Base-by-base conservation (phyloP, 2,888 invertebrate species). In the Masnerella sp. region DNA sequence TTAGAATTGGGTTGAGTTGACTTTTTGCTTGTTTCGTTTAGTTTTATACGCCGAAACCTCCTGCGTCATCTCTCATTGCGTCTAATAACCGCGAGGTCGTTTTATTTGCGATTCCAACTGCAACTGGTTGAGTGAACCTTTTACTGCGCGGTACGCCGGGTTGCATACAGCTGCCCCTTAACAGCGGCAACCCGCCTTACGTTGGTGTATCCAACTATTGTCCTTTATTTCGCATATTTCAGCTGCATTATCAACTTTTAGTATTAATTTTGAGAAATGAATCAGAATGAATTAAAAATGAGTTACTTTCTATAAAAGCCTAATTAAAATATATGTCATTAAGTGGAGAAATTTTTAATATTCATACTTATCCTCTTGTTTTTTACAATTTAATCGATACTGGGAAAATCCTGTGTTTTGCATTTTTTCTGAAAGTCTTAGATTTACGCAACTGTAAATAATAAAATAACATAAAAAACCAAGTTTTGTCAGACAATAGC, bases 11-110 rank as follows among this genome's bases (percentile, higher is more conserved):
- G 22, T 56, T 72, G 25, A 42, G 47, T n/a, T 73, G 42, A 49
- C 14, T 64, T 74, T 71, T 51, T 20, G 15, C 1, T 65, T 36
- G n/a, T 28, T 64, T 11, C 28, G n/a, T n/a, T n/a, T n/a, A n/a
- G n/a, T 36, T 18, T 17, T 56, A 56, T 52, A 71, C 68, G 64
- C 71, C 75, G 71, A 75, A 32, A 67, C 71, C 36, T 67, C 71
- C 62, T 47, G 40, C 15, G 28, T 71, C 38, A 11, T 54, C 30
- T 25, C 9, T 56, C 14, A 8, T 20, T 12, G 45, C n/a, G 8
- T 28, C n/a, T 40, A 32, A 17, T 54, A 11, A 43, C 22, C 22
- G 14, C n/a, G 8, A 32, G 22, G 38, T 32, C 12, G 52, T 22
- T 34, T 8, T 14, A 43, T 45, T 54, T 64, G 9, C 2, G 18